Percentiles rank a stretch among this genome's conserved stretches.
phyloP scores from a whole-genome alignment of 64 coral and sea anemone genomes.

The Dendronephthya gigantea region DNA sequence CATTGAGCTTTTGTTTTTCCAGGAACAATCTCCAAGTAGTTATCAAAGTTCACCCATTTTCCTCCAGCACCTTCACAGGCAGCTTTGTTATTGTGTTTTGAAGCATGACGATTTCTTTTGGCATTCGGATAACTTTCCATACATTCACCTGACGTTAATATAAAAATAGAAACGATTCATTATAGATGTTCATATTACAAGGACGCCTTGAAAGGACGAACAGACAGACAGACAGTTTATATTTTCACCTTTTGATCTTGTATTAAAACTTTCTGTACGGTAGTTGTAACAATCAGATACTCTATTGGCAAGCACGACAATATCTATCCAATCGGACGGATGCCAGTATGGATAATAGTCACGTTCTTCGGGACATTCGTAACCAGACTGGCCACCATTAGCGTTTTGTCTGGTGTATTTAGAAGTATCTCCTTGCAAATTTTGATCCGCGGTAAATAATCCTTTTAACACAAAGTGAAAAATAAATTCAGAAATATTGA shows the following conservation, averaged over 20 bases:
- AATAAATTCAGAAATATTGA: background rate
- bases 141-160: slow-evolving; percentile 64
- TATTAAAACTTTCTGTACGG: slow-evolving; percentile 32
- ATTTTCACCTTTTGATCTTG: background rate
- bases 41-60: slow-evolving; percentile 69
- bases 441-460: slow-evolving; percentile 90
- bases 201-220: no score
- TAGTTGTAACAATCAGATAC: slow-evolving; percentile 19
- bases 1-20: slow-evolving; percentile 18
- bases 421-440: slow-evolving; percentile 39
- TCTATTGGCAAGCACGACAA: slow-evolving; percentile 38
- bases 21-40: slow-evolving; percentile 47
- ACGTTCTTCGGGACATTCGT: slow-evolving; percentile 89
- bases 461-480: slow-evolving; percentile 11
- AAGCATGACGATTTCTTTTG: slow-evolving; percentile 47
- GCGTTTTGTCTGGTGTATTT: slow-evolving; percentile 86
- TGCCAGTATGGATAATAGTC: slow-evolving; percentile 99
- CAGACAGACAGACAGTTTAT: no score
- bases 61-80: slow-evolving; percentile 55
- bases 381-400: slow-evolving; percentile 63
- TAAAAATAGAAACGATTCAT: no score
- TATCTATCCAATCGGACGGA: slow-evolving; percentile 83
- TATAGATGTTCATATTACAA: no score
- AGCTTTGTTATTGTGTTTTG: slow-evolving; percentile 54
- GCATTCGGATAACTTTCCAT: slow-evolving; percentile 40